Percentiles rank a stretch among this genome's conserved stretches.
Evolutionary conservation across 2,797 vertebrate genomes (phyloP).

Genomic region (Phataginus tricuspis): DNA sequence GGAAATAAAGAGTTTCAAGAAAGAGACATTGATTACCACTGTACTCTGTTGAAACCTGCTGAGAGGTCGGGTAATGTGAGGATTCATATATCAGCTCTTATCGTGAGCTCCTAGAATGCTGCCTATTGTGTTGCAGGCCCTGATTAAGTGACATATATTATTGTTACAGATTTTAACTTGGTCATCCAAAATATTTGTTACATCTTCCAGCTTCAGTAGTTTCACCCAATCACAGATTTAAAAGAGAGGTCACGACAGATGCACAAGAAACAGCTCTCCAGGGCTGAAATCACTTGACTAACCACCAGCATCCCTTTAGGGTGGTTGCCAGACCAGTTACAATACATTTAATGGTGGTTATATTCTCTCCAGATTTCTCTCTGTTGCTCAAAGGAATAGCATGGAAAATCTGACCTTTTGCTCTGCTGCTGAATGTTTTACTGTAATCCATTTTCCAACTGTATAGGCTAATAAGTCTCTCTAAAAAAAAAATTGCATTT

Average conservation of each 20-base stretch:
- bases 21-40: neutral
- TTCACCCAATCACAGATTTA: neutral
- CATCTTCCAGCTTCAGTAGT: neutral
- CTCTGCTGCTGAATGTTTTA: neutral
- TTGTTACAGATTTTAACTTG: conserved; percentile 28
- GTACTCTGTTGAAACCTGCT: neutral
- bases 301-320: neutral
- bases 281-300: neutral
- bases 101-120: neutral
- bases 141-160: neutral
- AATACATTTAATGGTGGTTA: neutral
- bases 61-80: neutral
- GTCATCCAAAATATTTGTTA: conserved; percentile 22
- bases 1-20: neutral
- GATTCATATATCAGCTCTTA: neutral
- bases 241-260: conserved; percentile 5
- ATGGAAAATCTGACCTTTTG: neutral
- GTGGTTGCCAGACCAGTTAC: neutral
- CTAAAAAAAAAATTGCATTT: conserved; percentile 26
- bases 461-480: neutral
- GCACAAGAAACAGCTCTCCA: neutral
- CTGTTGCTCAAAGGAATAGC: neutral
- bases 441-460: neutral
- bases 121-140: neutral
- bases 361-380: neutral